Evolutionary conservation across 1,140 invertebrate species (phyloP).

Genomic region (Sycobia sp.): DNA sequence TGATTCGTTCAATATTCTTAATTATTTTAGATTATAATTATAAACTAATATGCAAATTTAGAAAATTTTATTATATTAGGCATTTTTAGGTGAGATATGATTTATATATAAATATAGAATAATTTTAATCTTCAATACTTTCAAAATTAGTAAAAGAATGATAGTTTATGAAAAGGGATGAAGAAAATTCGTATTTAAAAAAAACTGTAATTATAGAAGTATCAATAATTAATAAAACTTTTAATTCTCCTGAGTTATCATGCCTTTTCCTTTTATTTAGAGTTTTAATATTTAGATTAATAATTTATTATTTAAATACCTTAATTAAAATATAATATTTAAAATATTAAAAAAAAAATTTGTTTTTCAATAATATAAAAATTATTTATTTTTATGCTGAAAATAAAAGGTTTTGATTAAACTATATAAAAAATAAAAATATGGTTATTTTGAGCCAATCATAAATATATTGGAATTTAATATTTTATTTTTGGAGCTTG

Average conservation of each 20-base stretch:
- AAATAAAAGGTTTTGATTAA: conserved; percentile 41
- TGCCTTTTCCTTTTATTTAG: conserved; percentile 36
- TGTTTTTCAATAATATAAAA: conserved; percentile 51
- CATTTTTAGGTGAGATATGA: no score
- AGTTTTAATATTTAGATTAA: conserved; percentile 46
- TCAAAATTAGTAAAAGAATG: no score
- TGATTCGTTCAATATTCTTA: no score
- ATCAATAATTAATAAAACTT: conserved; percentile 32
- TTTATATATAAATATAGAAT: no score
- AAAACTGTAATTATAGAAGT: background rate
- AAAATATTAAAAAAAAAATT: conserved; percentile 63
- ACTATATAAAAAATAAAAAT: conserved; percentile 46
- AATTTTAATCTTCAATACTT: no score
- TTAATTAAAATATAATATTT: conserved; percentile 61
- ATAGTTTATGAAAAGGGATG: conserved; percentile 9
- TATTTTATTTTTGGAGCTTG: conserved; percentile 76
- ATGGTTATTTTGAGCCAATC: conserved; percentile 73
- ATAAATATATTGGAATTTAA: conserved; percentile 71
- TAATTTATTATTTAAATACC: conserved; percentile 31
- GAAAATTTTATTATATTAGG: no score
- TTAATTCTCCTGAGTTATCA: conserved; percentile 38
- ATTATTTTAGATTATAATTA: no score
- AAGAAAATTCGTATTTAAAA: conserved; percentile 19
- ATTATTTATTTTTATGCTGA: conserved; percentile 4
- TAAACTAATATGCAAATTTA: no score